Conservation (phyloP, 2,888 invertebrate species). For the Apantesis nais region DNA sequence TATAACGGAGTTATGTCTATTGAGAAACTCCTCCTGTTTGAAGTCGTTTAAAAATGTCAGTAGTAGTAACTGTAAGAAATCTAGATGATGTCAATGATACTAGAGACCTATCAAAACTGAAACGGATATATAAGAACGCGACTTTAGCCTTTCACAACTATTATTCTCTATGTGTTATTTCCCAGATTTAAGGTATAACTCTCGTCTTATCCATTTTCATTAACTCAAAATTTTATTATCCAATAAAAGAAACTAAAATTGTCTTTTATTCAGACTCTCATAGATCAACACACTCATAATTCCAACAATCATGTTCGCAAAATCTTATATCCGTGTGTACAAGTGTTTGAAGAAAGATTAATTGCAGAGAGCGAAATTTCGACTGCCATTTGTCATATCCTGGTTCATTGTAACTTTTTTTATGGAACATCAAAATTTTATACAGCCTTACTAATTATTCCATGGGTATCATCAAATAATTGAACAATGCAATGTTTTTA, state of each 20-base stretch:
- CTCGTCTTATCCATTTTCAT: no score
- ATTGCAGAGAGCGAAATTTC: slow-evolving; percentile 25
- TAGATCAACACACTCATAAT: no score
- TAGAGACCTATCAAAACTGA: no score
- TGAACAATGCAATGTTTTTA: slow-evolving; percentile 7
- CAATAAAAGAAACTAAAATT: no score
- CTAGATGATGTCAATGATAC: background rate
- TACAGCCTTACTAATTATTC: slow-evolving; percentile 21
- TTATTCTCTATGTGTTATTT: background rate
- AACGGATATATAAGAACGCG: background rate
- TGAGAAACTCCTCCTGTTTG: no score
- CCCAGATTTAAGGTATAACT: no score
- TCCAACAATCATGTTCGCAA: background rate
- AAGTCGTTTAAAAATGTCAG: background rate
- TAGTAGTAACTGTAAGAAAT: background rate
- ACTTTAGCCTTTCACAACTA: background rate
- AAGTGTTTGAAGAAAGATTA: slow-evolving; percentile 38
- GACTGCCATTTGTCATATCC: slow-evolving; percentile 38
- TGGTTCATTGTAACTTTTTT: slow-evolving; percentile 37
- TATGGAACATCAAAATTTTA: slow-evolving; percentile 28
- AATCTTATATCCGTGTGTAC: slow-evolving; percentile 24
- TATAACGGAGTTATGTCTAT: no score
- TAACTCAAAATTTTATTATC: no score
- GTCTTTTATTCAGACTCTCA: no score
- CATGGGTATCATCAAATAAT: slow-evolving; percentile 15